Evolutionary conservation across 1,140 invertebrate species (phyloP), one percentile per base, ranked within the genome.

Genomic region (Brachionus asplanchnoidis): DNA sequence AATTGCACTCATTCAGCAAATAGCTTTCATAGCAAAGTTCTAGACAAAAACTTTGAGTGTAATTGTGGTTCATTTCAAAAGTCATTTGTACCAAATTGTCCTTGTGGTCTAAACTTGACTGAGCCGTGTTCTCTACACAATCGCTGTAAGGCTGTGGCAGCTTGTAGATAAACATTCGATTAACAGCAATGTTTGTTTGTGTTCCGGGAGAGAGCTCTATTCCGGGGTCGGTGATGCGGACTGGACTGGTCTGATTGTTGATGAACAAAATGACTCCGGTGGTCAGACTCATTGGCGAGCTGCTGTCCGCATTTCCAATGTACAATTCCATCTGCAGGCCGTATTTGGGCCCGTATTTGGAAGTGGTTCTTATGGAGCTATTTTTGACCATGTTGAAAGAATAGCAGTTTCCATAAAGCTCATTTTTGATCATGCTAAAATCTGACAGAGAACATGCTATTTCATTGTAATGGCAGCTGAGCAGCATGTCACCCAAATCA

Each of bases 151-250:
- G 79, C 9, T 82, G 4, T 20, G 79, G 53, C 1, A 65, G 32
- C 60, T 82, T 82, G 2, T 82, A 65, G 44, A 42, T 65, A n/a
- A 82, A 60, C 53, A 68, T 82, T 44, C 79, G 14, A n/a, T 68
- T 60, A 11, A 82, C n/a, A 5, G 79, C 79, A n/a, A 82, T 60
- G 20, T 82, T 82, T 82, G 79, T 65, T 65, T 82, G 32, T 14
- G 79, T 82, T 20, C 79, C 79, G 8, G 79, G 79, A 44, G 79
- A 65, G 17, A 82, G 11, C 20, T 82, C 79, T 20, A 82, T 65
- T 26, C 79, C 79, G 1, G 53, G 53, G 40, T 68, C 65, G 3
- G 53, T 68, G 6, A 65, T 44, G 8, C 53, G 53, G 11, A 82
- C 53, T 8, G 42, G 53, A 60, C 42, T 60, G 23, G 23, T 65